A percentile compares a stretch with the other conserved stretches of the same genome.
These are phyloP conservation scores for Albula goreensis DNA, from an alignment of 2,113 vertebrate species.

Conservation along the genomic window DNA sequence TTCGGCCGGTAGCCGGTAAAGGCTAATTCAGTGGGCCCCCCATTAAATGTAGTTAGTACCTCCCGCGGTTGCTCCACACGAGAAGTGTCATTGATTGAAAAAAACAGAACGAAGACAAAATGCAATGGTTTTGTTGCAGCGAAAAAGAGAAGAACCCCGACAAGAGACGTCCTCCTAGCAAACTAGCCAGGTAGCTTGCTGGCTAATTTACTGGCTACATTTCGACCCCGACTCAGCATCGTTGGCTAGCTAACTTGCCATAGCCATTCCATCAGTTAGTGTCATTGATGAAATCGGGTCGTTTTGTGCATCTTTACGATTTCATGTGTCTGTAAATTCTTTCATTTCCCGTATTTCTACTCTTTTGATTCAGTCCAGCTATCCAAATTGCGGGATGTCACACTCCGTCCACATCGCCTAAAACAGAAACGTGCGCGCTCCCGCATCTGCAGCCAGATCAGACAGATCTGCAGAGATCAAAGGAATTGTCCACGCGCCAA, in stretches of 20 bases:
- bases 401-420: constrained; percentile 65
- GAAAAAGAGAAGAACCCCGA: constrained; percentile 16
- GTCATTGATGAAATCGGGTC: neutral
- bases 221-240: constrained; percentile 30
- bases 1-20: constrained; percentile 69
- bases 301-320: neutral
- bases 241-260: neutral
- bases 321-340: neutral
- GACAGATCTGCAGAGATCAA: neutral
- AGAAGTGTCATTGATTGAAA: constrained; percentile 41
- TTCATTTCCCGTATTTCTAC: neutral
- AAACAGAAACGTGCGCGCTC: constrained; percentile 69
- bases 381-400: neutral
- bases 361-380: neutral
- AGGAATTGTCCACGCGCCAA: neutral
- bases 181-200: neutral
- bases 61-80: constrained; percentile 66
- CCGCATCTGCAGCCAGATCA: neutral
- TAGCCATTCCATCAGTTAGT: neutral
- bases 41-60: constrained; percentile 25
- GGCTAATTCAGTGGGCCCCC: constrained; percentile 53
- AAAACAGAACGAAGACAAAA: neutral
- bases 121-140: neutral
- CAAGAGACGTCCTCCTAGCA: constrained; percentile 39
- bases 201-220: constrained; percentile 21